Evolutionary conservation across 2,113 vertebrate species (phyloP).

Genomic region (Sciurus niger): DNA sequence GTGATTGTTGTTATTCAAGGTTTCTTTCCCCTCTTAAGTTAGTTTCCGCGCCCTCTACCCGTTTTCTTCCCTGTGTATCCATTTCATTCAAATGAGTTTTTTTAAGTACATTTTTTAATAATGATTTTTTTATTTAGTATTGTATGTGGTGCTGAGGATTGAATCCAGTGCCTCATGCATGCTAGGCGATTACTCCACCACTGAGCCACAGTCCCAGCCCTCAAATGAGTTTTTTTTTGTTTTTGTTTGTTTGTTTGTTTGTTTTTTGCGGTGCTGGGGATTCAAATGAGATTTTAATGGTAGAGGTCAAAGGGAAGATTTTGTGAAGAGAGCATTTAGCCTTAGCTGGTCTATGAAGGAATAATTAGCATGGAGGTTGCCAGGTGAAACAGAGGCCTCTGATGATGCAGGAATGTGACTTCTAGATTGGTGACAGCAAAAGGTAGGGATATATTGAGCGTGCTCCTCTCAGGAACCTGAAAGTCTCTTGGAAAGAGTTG

Average conservation of each 20-base stretch:
- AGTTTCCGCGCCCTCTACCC: not conserved
- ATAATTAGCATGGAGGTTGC: not conserved
- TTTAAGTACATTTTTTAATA: too few relatives aligned
- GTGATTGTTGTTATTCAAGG: not conserved
- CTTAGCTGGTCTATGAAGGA: not conserved
- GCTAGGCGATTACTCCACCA: too few relatives aligned
- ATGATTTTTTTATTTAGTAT: too few relatives aligned
- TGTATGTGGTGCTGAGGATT: too few relatives aligned
- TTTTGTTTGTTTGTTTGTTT: too few relatives aligned
- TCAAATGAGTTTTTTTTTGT: too few relatives aligned
- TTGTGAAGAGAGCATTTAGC: not conserved
- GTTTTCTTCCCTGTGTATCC: conserved; percentile 26
- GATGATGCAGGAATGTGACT: not conserved
- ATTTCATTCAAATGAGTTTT: not conserved
- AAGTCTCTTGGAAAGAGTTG: not conserved
- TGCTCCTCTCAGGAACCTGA: not conserved
- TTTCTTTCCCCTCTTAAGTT: conserved; percentile 41
- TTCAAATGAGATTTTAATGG: not conserved
- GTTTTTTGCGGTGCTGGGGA: too few relatives aligned
- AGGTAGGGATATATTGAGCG: too few relatives aligned
- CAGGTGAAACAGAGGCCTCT: not conserved
- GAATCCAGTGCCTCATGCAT: too few relatives aligned
- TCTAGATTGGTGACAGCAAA: not conserved
- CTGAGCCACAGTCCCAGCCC: too few relatives aligned
- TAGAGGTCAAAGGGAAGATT: conserved; percentile 37